These are phyloP conservation scores for Eulithis prunata DNA, from an alignment of 2,888 invertebrate species.

Conservation along the genomic window DNA sequence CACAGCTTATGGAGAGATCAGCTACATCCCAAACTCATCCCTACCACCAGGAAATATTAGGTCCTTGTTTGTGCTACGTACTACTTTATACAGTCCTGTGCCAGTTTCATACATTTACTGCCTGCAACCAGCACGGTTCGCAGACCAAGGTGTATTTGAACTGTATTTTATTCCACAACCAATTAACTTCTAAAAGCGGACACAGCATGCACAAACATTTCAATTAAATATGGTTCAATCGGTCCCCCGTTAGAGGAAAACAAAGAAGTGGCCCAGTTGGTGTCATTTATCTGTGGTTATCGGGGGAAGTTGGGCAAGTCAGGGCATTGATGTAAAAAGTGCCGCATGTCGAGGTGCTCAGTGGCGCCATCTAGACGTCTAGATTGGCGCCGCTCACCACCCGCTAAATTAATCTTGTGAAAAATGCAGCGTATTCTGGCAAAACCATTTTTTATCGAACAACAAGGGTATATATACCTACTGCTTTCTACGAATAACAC, in stretches of 20 bases:
- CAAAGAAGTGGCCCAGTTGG: conserved; percentile 8
- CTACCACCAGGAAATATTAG: too few relatives aligned
- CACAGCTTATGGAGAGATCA: too few relatives aligned
- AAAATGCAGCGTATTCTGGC: conserved; percentile 45
- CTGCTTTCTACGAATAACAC: too few relatives aligned
- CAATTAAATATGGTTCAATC: neutral
- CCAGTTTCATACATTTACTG: too few relatives aligned
- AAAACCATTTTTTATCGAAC: conserved; percentile 50
- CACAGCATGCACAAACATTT: neutral
- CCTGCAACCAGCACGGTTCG: too few relatives aligned
- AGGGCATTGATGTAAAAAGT: conserved; percentile 58
- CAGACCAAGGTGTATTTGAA: too few relatives aligned
- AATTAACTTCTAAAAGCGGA: too few relatives aligned
- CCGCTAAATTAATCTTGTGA: conserved; percentile 72
- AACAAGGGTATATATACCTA: conserved; percentile 12
- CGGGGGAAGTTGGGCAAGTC: conserved; percentile 61
- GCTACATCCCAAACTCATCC: too few relatives aligned
- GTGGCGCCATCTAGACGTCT: conserved; percentile 82
- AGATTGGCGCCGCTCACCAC: conserved; percentile 70
- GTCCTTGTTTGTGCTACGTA: too few relatives aligned
- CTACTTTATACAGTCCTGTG: too few relatives aligned
- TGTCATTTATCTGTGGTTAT: conserved; percentile 44
- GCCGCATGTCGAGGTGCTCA: conserved; percentile 66
- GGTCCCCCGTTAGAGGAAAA: neutral
- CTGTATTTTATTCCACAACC: too few relatives aligned